Evolutionary conservation across 1,140 invertebrate genomes (phyloP).

Genomic region (Leptinotarsa defecta): DNA sequence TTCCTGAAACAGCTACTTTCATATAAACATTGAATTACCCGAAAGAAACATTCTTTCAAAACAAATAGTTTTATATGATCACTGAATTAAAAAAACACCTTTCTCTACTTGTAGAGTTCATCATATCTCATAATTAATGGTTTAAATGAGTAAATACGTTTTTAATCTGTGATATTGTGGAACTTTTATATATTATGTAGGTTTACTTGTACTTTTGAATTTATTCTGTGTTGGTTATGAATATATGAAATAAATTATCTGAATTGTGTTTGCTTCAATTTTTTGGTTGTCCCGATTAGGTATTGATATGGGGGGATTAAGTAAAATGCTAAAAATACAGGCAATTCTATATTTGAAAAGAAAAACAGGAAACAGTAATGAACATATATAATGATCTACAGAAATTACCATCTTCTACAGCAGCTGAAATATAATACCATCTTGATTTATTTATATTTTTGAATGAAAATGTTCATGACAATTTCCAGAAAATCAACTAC

Average conservation of each 20-base stretch:
- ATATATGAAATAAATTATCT: background rate
- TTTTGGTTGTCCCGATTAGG: background rate
- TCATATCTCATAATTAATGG: background rate
- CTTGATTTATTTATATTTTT: background rate
- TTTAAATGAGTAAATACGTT: background rate
- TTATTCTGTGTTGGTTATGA: conserved; percentile 6
- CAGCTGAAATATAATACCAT: background rate
- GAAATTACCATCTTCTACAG: background rate
- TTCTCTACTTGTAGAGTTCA: background rate
- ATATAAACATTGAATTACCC: too few relatives aligned
- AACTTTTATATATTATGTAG: conserved; percentile 2
- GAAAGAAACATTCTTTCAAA: too few relatives aligned
- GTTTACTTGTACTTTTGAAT: conserved; percentile 7
- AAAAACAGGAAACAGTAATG: conserved; percentile 13
- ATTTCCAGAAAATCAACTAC: conserved; percentile 4
- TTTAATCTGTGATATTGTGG: conserved; percentile 17
- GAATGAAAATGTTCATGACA: background rate
- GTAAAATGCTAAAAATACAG: background rate
- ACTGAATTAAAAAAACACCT: too few relatives aligned
- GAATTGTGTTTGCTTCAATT: background rate
- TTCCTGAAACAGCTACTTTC: too few relatives aligned
- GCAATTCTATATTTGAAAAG: conserved; percentile 10
- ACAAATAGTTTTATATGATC: too few relatives aligned
- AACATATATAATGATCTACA: background rate
- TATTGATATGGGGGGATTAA: background rate